Percentiles rank a stretch among this genome's conserved stretches.
Conservation (phyloP, 1,140 invertebrate species). For the Xylocopa sonorina region DNA sequence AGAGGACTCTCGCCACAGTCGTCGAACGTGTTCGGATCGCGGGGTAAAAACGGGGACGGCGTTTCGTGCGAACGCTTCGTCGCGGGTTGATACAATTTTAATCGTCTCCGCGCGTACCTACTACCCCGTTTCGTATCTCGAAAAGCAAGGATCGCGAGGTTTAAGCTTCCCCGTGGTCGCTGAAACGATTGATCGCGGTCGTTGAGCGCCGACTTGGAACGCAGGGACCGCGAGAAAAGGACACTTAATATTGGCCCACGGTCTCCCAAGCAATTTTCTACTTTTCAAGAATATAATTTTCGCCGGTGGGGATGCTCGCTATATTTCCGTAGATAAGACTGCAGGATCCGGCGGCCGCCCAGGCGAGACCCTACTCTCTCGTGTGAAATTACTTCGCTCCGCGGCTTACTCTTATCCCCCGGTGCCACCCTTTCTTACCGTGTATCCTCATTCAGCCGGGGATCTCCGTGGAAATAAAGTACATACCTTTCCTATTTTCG, state of each 20-base stretch:
- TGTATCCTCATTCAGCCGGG: constrained; percentile 79
- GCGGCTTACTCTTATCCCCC: constrained; percentile 80
- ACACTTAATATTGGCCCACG: constrained; percentile 32
- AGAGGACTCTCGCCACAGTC: too few relatives aligned
- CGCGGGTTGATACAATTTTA: too few relatives aligned
- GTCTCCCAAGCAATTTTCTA: constrained; percentile 76
- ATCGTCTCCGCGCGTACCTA: too few relatives aligned
- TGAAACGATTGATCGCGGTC: too few relatives aligned
- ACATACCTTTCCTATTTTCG: constrained; percentile 81
- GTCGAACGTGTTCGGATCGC: too few relatives aligned
- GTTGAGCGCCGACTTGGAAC: too few relatives aligned
- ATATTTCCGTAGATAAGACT: constrained; percentile 78
- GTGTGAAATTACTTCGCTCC: constrained; percentile 82
- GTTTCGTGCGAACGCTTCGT: too few relatives aligned
- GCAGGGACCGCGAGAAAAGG: background rate
- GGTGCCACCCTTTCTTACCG: constrained; percentile 70
- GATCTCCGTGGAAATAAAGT: constrained; percentile 81
- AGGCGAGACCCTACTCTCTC: constrained; percentile 72
- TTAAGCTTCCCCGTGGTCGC: too few relatives aligned
- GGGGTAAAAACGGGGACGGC: too few relatives aligned
- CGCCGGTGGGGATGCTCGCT: constrained; percentile 65
- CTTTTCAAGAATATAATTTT: constrained; percentile 81
- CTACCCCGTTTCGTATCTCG: too few relatives aligned
- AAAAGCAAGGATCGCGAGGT: too few relatives aligned
- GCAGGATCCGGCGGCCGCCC: constrained; percentile 61